Evolutionary conservation across 1,140 invertebrate genomes (phyloP).

Genomic region (Bicyclus anynana): DNA sequence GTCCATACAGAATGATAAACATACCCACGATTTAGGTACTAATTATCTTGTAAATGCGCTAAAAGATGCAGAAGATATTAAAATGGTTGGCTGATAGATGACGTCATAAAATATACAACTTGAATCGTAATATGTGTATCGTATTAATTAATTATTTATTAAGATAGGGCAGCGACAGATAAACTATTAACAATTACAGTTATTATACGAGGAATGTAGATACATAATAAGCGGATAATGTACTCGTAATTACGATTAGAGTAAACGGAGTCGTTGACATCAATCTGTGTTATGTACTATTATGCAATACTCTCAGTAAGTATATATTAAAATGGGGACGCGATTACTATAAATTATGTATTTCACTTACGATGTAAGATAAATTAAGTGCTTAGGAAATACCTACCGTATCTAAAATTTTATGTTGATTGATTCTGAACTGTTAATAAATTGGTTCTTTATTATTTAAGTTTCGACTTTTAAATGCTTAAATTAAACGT

Average conservation of each 20-base stretch:
- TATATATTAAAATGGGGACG: background rate
- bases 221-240: background rate
- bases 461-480: too few species aligned
- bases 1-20: too few species aligned
- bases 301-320: background rate
- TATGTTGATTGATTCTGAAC: background rate
- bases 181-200: background rate
- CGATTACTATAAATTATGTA: background rate
- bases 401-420: background rate
- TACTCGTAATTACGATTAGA: background rate
- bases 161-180: slow-evolving; percentile 1
- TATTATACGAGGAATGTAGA: background rate
- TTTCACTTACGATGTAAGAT: background rate
- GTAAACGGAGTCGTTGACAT: slow-evolving; percentile 3
- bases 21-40: too few species aligned
- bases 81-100: too few species aligned
- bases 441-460: background rate
- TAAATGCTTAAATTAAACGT: too few species aligned
- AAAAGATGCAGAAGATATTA: too few species aligned
- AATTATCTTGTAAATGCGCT: too few species aligned
- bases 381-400: background rate
- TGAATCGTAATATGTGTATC: background rate
- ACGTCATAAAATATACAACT: too few species aligned
- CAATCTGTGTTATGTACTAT: background rate
- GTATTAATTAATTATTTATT: background rate